phyloP scores from a whole-genome alignment of 2,113 vertebrate species.

The Stigmatopora nigra region DNA sequence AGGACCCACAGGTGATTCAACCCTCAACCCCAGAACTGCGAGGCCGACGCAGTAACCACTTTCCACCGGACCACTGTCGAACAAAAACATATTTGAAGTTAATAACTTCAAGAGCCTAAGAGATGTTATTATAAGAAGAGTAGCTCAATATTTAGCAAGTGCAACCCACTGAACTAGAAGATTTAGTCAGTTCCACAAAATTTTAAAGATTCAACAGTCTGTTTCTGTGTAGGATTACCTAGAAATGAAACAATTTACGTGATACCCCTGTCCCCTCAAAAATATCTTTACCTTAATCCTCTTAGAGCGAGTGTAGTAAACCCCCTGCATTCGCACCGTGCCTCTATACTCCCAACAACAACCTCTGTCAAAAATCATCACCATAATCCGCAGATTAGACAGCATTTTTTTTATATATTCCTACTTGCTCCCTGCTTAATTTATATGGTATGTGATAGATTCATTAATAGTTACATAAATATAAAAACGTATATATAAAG shows the following conservation, averaged over 20 bases:
- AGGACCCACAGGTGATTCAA: too few species aligned
- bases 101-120: too few species aligned
- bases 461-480: too few species aligned
- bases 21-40: too few species aligned
- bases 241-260: conserved; percentile 56
- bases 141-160: background rate
- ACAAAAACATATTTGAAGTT: too few species aligned
- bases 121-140: too few species aligned
- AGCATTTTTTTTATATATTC: conserved; percentile 43
- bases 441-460: conserved; percentile 53
- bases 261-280: conserved; percentile 45
- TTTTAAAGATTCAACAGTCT: too few species aligned
- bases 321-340: conserved; percentile 56
- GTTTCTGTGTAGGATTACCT: conserved; percentile 15
- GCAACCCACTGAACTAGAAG: background rate
- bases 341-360: conserved; percentile 42
- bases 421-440: conserved; percentile 24
- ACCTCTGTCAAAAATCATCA: conserved; percentile 64
- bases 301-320: conserved; percentile 54
- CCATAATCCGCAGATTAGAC: conserved; percentile 65
- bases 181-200: too few species aligned
- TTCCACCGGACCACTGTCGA: background rate
- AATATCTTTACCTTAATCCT: conserved; percentile 66
- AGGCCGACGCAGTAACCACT: too few species aligned
- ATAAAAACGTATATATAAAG: conserved; percentile 58